A percentile compares a stretch with the other conserved stretches of the same genome.
phyloP scores from a whole-genome alignment of 2,888 invertebrate species.

The Epinotia ramella region DNA sequence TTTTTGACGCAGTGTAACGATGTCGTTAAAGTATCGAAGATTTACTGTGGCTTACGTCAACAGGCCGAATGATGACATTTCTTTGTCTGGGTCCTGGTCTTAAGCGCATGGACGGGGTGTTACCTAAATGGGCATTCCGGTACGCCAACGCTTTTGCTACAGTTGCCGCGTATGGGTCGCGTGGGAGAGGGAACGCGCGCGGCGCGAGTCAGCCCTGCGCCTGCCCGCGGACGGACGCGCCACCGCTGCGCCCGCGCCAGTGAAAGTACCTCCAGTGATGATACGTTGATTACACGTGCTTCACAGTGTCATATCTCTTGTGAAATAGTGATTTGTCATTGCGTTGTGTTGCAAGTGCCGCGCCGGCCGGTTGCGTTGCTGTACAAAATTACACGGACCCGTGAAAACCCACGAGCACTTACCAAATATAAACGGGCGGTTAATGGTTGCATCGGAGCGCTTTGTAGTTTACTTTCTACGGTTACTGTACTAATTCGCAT shows the following conservation, averaged over 20 bases:
- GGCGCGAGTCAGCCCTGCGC: conserved; percentile 78
- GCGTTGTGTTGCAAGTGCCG: conserved; percentile 56
- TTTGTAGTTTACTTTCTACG: conserved; percentile 62
- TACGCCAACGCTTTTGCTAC: conserved; percentile 73
- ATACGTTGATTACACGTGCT: conserved; percentile 39
- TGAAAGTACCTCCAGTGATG: conserved; percentile 33
- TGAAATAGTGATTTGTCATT: conserved; percentile 51
- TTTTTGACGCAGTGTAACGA: conserved; percentile 24
- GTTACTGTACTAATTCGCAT: conserved; percentile 62
- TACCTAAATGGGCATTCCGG: conserved; percentile 76
- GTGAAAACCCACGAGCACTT: conserved; percentile 52
- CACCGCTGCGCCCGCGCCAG: conserved; percentile 48
- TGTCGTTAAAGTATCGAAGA: conserved; percentile 25
- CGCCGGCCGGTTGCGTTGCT: conserved; percentile 55
- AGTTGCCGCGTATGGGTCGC: conserved; percentile 65
- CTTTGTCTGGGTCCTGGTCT: conserved; percentile 35
- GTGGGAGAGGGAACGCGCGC: conserved; percentile 60
- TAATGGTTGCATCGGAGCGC: conserved; percentile 28
- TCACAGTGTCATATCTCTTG: conserved; percentile 45
- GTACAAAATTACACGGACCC: conserved; percentile 47
- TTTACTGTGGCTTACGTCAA: conserved; percentile 14
- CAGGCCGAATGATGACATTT: conserved; percentile 11
- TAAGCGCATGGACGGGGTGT: conserved; percentile 57
- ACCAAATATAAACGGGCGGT: conserved; percentile 45
- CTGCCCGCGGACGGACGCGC: conserved; percentile 70